Evolutionary conservation across 2,888 invertebrate genomes (phyloP).

Genomic region (Lucinisca nassula): DNA sequence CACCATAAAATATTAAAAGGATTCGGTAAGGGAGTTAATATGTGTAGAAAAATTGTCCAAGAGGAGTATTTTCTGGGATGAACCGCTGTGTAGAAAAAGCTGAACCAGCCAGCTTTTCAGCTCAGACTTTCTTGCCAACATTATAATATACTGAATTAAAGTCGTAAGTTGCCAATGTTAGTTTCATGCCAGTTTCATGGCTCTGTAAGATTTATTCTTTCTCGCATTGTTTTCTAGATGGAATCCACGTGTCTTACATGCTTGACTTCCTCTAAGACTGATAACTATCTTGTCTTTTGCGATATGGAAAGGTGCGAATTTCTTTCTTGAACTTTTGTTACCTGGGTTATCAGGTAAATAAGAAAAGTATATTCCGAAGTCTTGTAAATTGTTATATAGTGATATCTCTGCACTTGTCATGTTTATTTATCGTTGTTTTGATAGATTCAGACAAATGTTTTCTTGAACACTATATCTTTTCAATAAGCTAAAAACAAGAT

Average conservation of each 20-base stretch:
- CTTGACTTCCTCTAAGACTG: background rate
- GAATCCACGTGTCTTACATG: background rate
- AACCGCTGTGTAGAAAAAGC: too few species aligned
- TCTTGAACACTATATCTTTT: too few species aligned
- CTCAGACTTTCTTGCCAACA: too few species aligned
- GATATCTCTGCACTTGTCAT: background rate
- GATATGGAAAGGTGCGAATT: constrained; percentile 9
- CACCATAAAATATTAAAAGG: too few species aligned
- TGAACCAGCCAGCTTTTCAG: too few species aligned
- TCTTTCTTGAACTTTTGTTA: background rate
- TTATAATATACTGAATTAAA: too few species aligned
- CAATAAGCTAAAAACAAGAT: too few species aligned
- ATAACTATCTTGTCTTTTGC: background rate
- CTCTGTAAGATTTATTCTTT: background rate
- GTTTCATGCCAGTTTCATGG: background rate
- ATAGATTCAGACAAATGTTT: too few species aligned
- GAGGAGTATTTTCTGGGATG: too few species aligned
- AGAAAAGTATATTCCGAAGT: background rate
- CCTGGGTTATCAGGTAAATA: background rate
- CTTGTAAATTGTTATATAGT: background rate
- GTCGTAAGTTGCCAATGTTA: too few species aligned
- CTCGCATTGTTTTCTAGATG: background rate
- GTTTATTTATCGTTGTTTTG: background rate
- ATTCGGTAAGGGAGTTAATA: too few species aligned
- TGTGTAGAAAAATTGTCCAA: too few species aligned